A percentile compares a stretch with the other conserved stretches of the same genome.
Evolutionary conservation across 1,140 invertebrate genomes (phyloP).

Genomic region (Meloidogyne hapla): DNA sequence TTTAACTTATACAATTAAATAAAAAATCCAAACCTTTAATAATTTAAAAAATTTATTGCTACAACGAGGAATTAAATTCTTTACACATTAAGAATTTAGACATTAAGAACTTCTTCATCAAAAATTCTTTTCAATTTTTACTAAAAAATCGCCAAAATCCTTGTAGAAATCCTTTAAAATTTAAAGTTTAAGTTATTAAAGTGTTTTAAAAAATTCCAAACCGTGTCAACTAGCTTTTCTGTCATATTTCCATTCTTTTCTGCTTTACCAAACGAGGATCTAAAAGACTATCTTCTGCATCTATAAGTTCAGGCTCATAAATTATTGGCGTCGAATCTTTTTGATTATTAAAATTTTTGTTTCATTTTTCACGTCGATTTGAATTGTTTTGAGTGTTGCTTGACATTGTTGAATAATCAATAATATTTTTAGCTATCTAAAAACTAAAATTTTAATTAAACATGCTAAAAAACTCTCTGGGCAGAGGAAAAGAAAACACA

Average conservation of each 20-base stretch:
- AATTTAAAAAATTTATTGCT: background rate
- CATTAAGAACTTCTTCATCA: background rate
- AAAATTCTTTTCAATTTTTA: constrained; percentile 6
- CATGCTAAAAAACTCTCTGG: background rate
- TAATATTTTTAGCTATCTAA: background rate
- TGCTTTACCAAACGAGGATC: background rate
- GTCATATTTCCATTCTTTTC: constrained; percentile 11
- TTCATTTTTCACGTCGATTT: constrained; percentile 1
- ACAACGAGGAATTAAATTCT: constrained; percentile 2
- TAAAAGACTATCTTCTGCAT: constrained; percentile 26
- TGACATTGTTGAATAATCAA: background rate
- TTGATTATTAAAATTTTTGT: background rate
- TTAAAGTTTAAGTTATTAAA: background rate
- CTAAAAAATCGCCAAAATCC: constrained; percentile 28
- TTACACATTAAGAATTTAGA: background rate
- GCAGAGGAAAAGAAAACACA: background rate
- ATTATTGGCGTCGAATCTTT: background rate
- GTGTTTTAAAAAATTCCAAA: too few species aligned
- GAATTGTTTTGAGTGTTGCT: background rate
- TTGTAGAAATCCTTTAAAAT: constrained; percentile 24
- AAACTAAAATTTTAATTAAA: background rate
- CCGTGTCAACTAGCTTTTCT: constrained; percentile 24
- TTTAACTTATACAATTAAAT: background rate
- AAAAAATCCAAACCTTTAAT: background rate
- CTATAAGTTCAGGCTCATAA: constrained; percentile 28